These are phyloP conservation scores for Drosophila multiciliata DNA, from an alignment of 2,888 invertebrate genomes.

Conservation along the genomic window DNA sequence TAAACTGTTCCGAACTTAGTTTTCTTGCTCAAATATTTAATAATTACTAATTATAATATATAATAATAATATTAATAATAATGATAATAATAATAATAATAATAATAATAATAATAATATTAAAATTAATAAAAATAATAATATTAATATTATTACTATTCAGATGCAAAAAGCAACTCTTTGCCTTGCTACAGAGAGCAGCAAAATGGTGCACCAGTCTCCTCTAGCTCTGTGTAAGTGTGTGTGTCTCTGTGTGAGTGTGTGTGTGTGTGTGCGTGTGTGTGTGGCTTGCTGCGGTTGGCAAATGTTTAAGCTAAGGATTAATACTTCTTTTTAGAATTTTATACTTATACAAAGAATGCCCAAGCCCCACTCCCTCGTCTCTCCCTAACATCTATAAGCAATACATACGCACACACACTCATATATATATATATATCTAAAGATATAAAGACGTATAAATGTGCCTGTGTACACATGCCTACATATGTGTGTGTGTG, in stretches of 20 bases:
- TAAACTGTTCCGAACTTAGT: neutral
- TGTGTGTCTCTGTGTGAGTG: slow-evolving; percentile 16
- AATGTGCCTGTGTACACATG: slow-evolving; percentile 5
- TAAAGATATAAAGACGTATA: neutral
- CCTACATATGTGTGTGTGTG: slow-evolving; percentile 6
- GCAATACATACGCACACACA: neutral
- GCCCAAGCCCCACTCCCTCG: neutral
- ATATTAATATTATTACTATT: neutral
- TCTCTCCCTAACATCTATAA: neutral
- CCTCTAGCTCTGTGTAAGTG: neutral
- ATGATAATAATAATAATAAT: neutral
- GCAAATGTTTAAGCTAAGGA: slow-evolving; percentile 81
- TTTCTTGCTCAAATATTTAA: neutral
- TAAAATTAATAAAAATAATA: neutral
- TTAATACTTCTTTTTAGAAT: slow-evolving; percentile 80
- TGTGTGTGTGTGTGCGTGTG: slow-evolving; percentile 18
- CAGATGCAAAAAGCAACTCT: neutral
- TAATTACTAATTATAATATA: no score
- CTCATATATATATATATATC: neutral
- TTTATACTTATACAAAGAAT: slow-evolving; percentile 68
- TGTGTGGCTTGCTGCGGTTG: slow-evolving; percentile 63
- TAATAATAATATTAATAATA: neutral
- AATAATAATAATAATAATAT: neutral
- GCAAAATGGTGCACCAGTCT: slow-evolving; percentile 9
- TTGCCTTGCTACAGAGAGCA: slow-evolving; percentile 5